Percentiles rank a stretch among this genome's conserved stretches.
These are phyloP conservation scores for Malurus melanocephalus DNA, from an alignment of 2,113 vertebrate species.

Conservation along the genomic window DNA sequence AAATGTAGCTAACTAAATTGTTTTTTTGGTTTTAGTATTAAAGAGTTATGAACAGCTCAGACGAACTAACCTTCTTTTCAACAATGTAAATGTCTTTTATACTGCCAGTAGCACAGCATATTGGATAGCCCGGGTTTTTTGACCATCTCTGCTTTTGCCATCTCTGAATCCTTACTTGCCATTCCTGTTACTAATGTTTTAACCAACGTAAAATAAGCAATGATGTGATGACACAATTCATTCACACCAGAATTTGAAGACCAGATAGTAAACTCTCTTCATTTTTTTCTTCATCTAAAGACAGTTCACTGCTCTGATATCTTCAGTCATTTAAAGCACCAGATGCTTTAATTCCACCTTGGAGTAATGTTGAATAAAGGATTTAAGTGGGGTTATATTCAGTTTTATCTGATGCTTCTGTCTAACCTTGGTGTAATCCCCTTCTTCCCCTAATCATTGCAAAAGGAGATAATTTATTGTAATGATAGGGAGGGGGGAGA, in stretches of 20 bases:
- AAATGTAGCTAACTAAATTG: not conserved
- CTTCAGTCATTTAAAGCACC: not conserved
- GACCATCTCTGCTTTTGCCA: not conserved
- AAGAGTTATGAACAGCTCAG: not conserved
- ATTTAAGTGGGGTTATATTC: not conserved
- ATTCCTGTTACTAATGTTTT: not conserved
- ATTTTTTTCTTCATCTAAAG: not conserved
- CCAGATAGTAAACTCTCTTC: not conserved
- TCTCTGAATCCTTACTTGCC: not conserved
- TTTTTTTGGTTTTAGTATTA: not conserved
- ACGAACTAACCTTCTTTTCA: not conserved
- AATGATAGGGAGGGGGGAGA: not conserved
- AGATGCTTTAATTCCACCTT: not conserved
- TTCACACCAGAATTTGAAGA: not conserved
- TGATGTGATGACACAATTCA: not conserved
- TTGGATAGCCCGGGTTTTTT: not conserved
- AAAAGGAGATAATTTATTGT: slow-evolving; percentile 23
- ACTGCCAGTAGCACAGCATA: not conserved
- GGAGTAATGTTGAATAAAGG: not conserved
- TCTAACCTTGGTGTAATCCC: slow-evolving; percentile 11
- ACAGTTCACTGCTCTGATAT: not conserved
- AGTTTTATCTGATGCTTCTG: slow-evolving; percentile 13
- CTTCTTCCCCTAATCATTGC: not conserved
- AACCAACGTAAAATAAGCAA: not conserved
- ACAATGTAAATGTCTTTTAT: not conserved